Evolutionary conservation across 2,797 vertebrate genomes (phyloP).

Genomic region (Chloroceryle amazona): DNA sequence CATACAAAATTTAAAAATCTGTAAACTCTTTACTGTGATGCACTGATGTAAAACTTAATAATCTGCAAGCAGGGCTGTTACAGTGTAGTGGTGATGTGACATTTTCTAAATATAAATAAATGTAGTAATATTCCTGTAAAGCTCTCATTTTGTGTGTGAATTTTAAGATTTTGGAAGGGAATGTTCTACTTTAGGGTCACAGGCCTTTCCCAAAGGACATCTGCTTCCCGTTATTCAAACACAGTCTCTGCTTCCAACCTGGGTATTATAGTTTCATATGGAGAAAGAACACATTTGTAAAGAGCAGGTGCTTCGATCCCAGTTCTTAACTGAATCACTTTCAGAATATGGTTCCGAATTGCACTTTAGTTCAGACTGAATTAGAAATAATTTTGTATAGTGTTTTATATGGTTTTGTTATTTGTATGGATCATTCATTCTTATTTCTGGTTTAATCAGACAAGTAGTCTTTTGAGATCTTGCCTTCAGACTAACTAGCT

Average conservation of each 20-base stretch:
- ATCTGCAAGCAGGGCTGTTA: neutral
- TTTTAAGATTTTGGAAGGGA: neutral
- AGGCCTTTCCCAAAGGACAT: neutral
- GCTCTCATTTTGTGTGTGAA: neutral
- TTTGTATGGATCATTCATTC: neutral
- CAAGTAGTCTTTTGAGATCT: neutral
- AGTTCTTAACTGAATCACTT: neutral
- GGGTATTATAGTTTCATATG: neutral
- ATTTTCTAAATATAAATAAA: neutral
- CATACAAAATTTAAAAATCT: neutral
- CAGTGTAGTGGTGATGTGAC: neutral
- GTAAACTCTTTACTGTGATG: neutral
- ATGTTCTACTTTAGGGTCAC: rapidly evolving
- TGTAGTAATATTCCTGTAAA: neutral
- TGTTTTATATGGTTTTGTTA: neutral
- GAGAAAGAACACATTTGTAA: neutral
- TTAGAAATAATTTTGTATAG: neutral
- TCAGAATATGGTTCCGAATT: neutral
- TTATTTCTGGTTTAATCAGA: neutral
- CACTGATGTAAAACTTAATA: neutral
- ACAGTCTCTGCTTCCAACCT: neutral
- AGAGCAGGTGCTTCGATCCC: neutral
- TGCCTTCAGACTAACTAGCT: neutral
- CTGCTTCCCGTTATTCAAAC: neutral
- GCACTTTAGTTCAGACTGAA: neutral